Evolutionary conservation across 2,113 vertebrate species (phyloP).

Genomic region (Hydrochoerus hydrochaeris): DNA sequence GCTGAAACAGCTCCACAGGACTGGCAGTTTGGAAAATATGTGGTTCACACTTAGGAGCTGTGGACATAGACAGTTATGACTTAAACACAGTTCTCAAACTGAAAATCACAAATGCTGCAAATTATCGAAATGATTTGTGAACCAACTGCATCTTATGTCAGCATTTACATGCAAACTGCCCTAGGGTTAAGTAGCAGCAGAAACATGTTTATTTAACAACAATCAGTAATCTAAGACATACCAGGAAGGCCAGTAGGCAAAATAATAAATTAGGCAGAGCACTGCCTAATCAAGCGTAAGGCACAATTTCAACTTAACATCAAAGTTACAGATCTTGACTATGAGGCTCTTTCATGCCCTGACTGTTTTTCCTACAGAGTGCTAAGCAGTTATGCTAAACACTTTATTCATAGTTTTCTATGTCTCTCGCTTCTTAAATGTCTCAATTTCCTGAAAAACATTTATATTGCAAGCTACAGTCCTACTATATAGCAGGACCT

Average conservation of each 20-base stretch:
- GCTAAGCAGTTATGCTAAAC: background rate
- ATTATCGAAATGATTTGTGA: background rate
- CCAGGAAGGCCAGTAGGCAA: background rate
- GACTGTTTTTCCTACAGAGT: background rate
- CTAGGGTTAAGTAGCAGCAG: background rate
- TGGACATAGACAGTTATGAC: background rate
- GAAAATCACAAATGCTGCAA: background rate
- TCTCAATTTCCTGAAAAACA: background rate
- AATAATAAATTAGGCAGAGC: background rate
- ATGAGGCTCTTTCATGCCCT: accelerated
- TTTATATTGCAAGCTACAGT: background rate
- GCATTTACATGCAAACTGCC: background rate
- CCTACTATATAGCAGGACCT: background rate
- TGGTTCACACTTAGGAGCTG: background rate
- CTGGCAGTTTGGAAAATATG: accelerated
- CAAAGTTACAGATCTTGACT: background rate
- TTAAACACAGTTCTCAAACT: background rate
- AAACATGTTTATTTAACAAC: background rate
- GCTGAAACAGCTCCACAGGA: background rate
- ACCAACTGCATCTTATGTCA: background rate
- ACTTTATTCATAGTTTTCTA: background rate
- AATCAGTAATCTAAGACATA: background rate
- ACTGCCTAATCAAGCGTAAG: background rate
- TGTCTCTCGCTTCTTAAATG: background rate
- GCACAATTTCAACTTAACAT: background rate